Evolutionary conservation across 2,113 vertebrate genomes (phyloP).

Genomic region (Oreocharis arfaki): DNA sequence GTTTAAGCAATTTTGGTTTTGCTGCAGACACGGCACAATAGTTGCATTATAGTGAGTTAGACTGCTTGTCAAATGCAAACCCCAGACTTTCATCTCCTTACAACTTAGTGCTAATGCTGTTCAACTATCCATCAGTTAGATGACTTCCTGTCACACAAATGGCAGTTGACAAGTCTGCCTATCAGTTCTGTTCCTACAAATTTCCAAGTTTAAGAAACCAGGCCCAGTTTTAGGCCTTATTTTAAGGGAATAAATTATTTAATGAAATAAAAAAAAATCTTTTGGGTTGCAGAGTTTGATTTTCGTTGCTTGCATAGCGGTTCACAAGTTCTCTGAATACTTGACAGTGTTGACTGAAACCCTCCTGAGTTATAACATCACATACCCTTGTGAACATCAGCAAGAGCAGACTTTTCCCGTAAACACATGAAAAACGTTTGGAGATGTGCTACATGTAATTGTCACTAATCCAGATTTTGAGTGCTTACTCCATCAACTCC

Average conservation of each 20-base stretch:
- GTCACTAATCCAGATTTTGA: neutral
- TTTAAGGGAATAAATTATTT: neutral
- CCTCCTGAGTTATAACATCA: neutral
- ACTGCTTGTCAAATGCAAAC: constrained; percentile 35
- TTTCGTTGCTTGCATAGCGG: neutral
- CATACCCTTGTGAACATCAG: neutral
- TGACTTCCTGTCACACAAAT: neutral
- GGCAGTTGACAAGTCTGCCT: neutral
- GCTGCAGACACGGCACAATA: neutral
- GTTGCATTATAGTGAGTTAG: neutral
- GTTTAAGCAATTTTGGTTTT: constrained; percentile 35
- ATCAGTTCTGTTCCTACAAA: neutral
- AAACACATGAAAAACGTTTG: neutral
- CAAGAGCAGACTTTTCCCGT: neutral
- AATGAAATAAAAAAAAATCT: neutral
- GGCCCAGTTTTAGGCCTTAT: neutral
- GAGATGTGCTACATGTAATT: neutral
- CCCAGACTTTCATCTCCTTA: constrained; percentile 2
- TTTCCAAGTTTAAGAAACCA: neutral
- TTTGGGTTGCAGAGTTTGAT: neutral
- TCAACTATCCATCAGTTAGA: neutral
- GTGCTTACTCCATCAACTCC: neutral
- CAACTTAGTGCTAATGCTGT: neutral
- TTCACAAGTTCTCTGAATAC: neutral
- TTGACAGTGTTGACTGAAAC: neutral